Evolutionary conservation across 2,113 vertebrate species (phyloP).

Genomic region (Dendropsophus ebraccatus): DNA sequence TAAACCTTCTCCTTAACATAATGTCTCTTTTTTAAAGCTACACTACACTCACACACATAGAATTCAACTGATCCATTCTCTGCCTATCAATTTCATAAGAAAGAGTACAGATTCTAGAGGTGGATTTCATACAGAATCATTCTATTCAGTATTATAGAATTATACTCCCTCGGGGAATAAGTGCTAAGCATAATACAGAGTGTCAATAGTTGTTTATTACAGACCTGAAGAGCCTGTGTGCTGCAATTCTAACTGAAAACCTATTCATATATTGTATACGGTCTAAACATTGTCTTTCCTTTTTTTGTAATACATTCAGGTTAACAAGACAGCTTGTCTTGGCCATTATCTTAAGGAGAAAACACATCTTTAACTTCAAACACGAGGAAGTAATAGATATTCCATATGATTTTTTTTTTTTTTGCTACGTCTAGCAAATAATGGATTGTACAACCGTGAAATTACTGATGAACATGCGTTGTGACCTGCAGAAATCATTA

Average conservation of each 20-base stretch:
- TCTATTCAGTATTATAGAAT: too few relatives aligned
- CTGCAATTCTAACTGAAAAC: not conserved
- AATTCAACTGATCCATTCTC: too few relatives aligned
- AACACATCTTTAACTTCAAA: not conserved
- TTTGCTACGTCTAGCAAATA: not conserved
- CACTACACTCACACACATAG: too few relatives aligned
- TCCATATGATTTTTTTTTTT: not conserved
- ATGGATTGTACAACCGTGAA: conserved; percentile 9
- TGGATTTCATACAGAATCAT: too few relatives aligned
- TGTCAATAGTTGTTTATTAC: not conserved
- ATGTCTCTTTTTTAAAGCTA: too few relatives aligned
- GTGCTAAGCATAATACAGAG: not conserved
- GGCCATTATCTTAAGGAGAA: not conserved
- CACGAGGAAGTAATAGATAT: not conserved
- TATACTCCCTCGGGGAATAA: not conserved
- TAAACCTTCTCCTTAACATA: too few relatives aligned
- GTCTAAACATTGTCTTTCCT: not conserved
- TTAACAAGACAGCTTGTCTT: not conserved
- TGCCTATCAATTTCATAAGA: not conserved
- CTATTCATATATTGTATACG: not conserved
- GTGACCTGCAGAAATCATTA: conserved; percentile 27
- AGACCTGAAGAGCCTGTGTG: not conserved
- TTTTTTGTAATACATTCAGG: not conserved
- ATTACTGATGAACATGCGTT: not conserved
- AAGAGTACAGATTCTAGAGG: not conserved